These are phyloP conservation scores for Drosophila melanosoma DNA, from an alignment of 2,888 invertebrate species.

Conservation along the genomic window DNA sequence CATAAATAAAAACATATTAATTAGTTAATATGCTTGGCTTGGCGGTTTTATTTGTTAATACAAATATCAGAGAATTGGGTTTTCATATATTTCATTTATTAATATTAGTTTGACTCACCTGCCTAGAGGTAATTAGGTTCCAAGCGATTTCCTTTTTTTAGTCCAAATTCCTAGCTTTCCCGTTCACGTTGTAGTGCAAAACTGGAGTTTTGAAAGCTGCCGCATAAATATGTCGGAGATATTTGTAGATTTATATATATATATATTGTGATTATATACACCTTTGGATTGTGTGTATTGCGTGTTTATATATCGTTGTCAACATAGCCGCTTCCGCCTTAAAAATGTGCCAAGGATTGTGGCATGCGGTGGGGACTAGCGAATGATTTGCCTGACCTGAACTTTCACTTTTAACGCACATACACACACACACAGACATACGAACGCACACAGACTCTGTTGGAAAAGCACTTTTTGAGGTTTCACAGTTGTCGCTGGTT, in stretches of 20 bases:
- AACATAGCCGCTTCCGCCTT: conserved; percentile 22
- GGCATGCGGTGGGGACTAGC: conserved; percentile 25
- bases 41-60: not conserved
- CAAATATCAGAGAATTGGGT: not conserved
- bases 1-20: not conserved
- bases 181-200: conserved; percentile 45
- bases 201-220: conserved; percentile 56
- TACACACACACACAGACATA: conserved; percentile 13
- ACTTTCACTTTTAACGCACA: conserved; percentile 69
- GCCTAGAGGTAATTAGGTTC: conserved; percentile 39
- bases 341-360: conserved; percentile 44
- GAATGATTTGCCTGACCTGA: conserved; percentile 48
- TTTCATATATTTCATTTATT: conserved; percentile 1
- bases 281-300: conserved; percentile 44
- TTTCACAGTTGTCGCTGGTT: conserved; percentile 50
- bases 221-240: conserved; percentile 59
- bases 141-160: conserved; percentile 45
- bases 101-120: conserved; percentile 52
- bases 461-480: conserved; percentile 13
- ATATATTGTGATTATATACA: conserved; percentile 24
- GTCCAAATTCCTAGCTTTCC: conserved; percentile 35
- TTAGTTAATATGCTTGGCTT: not conserved
- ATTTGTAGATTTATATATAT: not conserved
- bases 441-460: conserved; percentile 23
- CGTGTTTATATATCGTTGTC: conserved; percentile 60